Percentiles rank a stretch among this genome's conserved stretches.
phyloP scores from a whole-genome alignment of 1,140 invertebrate species.

The Tetraneura akinire region DNA sequence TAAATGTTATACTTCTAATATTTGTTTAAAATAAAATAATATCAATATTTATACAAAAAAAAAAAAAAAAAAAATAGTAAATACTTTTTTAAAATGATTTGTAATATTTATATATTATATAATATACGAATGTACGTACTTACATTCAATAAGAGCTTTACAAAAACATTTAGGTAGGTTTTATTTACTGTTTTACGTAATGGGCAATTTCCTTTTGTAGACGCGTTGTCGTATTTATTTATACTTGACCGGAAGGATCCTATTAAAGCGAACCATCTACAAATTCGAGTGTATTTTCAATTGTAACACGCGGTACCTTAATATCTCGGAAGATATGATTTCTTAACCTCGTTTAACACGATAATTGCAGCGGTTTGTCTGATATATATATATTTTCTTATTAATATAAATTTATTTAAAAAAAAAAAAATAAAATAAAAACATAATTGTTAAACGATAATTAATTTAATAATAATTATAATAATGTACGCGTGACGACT shows the following conservation, averaged over 20 bases:
- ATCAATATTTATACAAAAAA: too few relatives aligned
- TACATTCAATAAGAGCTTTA: too few relatives aligned
- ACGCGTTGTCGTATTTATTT: not conserved
- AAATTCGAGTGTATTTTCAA: not conserved
- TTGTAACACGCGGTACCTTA: not conserved
- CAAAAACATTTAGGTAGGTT: too few relatives aligned
- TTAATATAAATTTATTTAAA: not conserved
- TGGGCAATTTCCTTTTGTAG: not conserved
- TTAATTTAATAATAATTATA: not conserved
- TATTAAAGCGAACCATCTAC: not conserved
- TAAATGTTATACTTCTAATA: too few relatives aligned
- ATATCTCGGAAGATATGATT: too few relatives aligned
- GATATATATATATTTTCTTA: not conserved
- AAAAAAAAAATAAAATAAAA: not conserved
- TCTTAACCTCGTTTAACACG: too few relatives aligned
- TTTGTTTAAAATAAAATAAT: too few relatives aligned
- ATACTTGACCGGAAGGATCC: not conserved
- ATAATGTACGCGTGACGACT: not conserved
- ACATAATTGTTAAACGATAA: not conserved
- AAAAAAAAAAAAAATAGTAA: too few relatives aligned
- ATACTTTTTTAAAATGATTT: too few relatives aligned
- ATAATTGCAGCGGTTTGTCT: not conserved
- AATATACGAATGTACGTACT: too few relatives aligned
- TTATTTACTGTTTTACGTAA: not conserved
- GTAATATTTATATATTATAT: too few relatives aligned